A percentile compares a stretch with the other conserved stretches of the same genome.
phyloP scores from a whole-genome alignment of 2,113 vertebrate species.

The Phrynosoma blainvillii region DNA sequence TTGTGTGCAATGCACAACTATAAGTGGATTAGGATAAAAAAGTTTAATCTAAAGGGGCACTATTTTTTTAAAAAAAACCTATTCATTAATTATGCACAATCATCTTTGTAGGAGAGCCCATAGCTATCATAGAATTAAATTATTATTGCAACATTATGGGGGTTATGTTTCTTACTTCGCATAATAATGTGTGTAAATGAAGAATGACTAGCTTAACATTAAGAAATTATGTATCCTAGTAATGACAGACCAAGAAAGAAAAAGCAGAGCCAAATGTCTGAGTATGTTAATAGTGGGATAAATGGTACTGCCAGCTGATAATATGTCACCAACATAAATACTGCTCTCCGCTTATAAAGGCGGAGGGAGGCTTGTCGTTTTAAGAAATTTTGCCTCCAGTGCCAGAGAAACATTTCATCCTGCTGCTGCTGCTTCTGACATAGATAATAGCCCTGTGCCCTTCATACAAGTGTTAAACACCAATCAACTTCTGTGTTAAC shows the following conservation, averaged over 20 bases:
- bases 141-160: neutral
- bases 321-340: constrained; percentile 12
- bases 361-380: neutral
- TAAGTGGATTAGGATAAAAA: neutral
- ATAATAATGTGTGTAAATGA: constrained; percentile 24
- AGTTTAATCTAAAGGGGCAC: neutral
- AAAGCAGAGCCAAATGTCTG: fast-evolving
- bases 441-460: constrained; percentile 5
- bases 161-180: constrained; percentile 22
- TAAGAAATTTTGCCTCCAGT: constrained; percentile 46
- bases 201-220: constrained; percentile 21
- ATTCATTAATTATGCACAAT: neutral
- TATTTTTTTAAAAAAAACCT: neutral
- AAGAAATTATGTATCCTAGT: constrained; percentile 4
- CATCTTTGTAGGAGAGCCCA: constrained; percentile 9
- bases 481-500: neutral
- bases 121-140: neutral
- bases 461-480: constrained; percentile 27
- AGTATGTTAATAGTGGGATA: constrained; percentile 24
- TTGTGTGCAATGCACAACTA: neutral
- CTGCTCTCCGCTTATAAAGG: constrained; percentile 1
- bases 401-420: constrained; percentile 34
- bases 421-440: neutral
- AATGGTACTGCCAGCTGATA: neutral
- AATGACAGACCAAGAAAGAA: neutral